Evolutionary conservation across 2,888 invertebrate genomes (phyloP), one percentile per base, ranked within the genome.

Genomic region (Stenoptilia bipunctidactyla): DNA sequence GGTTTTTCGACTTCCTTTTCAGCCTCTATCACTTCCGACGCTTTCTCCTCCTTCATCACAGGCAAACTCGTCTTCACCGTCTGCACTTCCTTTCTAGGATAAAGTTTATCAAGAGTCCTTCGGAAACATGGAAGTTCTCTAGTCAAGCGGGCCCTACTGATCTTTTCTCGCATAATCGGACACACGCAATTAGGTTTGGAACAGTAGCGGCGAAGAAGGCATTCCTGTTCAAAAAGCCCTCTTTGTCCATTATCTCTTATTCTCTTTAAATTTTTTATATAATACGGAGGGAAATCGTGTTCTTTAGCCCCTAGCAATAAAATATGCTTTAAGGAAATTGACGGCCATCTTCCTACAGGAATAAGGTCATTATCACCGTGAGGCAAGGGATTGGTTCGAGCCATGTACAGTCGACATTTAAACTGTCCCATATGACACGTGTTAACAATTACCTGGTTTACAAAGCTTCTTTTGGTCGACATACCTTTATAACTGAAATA

Each of bases 241-340:
- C 67, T 87, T 87, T 50, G 72, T 2, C 89, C 91, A 67, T 97
- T 97, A 63, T 95, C 87, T 40, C 88, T 88, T 37, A 97, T 85
- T 15, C 65, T 72, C 58, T 87, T 85, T 44, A 97, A 72, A 51
- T 79, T 80, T 10, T 86, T 58, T n/a, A 94, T 84, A 59, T 97
- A 98, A 33, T 88, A 84, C 4, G 70, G 60, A 0, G 96, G 96
- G 27, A 97, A 67, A 1, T 85, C 72, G 50, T 90, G 89, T 63
- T 95, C 92, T 41, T 71, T 67, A 0, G 94, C 94, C 2, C 96
- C 96, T 40, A 83, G 71, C 27, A 93, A 57, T 42, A 96, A 90
- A 0, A 76, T 50, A 50, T 70, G 47, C 55, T 88, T 69, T 58
- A 96, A 96, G 4, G 91, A 86, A 46, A 88, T 87, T 0, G 96